Percentiles rank a stretch among this genome's conserved stretches.
Conservation (phyloP, 2,797 vertebrate species). For the Knipowitschia caucasica region DNA sequence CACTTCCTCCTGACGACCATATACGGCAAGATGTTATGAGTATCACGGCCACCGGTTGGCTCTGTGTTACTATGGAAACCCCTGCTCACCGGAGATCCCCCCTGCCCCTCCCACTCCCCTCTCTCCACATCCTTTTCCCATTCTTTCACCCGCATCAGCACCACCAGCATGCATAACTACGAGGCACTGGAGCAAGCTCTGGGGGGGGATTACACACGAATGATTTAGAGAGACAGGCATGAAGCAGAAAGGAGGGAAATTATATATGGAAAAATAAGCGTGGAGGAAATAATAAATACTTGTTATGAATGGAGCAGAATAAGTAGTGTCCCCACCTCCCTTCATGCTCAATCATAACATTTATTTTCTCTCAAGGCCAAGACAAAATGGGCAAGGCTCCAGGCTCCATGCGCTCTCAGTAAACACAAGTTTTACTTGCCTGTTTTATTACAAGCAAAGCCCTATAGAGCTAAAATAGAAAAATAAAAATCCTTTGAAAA, state of each 20-base stretch:
- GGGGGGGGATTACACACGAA: conserved; percentile 40
- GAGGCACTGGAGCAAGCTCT: conserved; percentile 26
- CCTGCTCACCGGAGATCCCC: conserved; percentile 45
- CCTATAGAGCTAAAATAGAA: conserved; percentile 20
- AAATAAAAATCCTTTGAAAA: too few species aligned
- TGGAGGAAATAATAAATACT: conserved; percentile 19
- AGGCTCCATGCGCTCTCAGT: conserved; percentile 33
- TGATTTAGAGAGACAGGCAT: conserved; percentile 35
- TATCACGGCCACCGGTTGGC: conserved; percentile 57
- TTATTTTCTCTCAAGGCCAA: conserved; percentile 43
- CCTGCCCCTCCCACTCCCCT: conserved; percentile 26
- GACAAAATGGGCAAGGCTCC: conserved; percentile 34
- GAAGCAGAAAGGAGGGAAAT: conserved; percentile 26
- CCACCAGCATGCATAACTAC: conserved; percentile 27
- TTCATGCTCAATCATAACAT: conserved; percentile 54
- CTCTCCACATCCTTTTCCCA: conserved; percentile 35
- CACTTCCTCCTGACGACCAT: conserved; percentile 59
- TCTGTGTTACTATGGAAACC: conserved; percentile 70
- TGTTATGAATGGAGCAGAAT: conserved; percentile 20
- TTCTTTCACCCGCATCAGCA: conserved; percentile 48
- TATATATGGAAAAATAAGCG: background rate
- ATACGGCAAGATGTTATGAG: conserved; percentile 51
- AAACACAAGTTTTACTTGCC: conserved; percentile 26
- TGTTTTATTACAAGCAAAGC: conserved; percentile 38
- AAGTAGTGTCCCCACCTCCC: conserved; percentile 36